Base-by-base conservation (phyloP, 2,888 invertebrate genomes). In the Archips crataeganus region DNA sequence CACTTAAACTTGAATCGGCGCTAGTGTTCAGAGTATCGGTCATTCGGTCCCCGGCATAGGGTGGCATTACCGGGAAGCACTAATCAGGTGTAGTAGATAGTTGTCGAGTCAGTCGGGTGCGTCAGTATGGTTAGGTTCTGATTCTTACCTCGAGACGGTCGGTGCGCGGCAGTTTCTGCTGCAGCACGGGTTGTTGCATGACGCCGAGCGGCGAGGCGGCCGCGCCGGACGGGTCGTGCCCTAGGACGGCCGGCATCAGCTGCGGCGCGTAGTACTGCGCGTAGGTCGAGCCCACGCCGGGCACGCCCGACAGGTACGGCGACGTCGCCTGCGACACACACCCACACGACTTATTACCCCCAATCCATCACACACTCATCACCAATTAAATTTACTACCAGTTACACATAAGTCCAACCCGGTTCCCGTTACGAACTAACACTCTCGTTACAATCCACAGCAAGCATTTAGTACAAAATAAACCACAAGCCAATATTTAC, bases 101-200 rank as follows among this genome's bases (percentile, higher is more conserved):
- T 74, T 74, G 23, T 54, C 54, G 6, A 54, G 54, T 54, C 54
- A 74, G 85, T 84, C 81, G 23, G 23, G 84, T 85, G 82, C 82
- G 87, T 57, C 85, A 84, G 84, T 87, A 86, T 83, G 72, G 85
- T 85, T 87, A 83, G 86, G 75, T 70, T 59, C 49, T 76, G 63
- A 74, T 74, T 77, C 97, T 96, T 96, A 98, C 99, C 98, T 99
- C 98, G 95, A 99, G 97, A 95, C 99, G 96, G 95, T 98, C 98
- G 91, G 98, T 97, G 94, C 98, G 97, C 85, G 98, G 98, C 96
- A 98, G 96, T 95, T 99, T 98, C 95, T 98, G 98, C 95, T 98
- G 94, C 97, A 97, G 91, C 97, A 98, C 95, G 95, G 97, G 92
- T 96, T 98, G 91, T 96, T 97, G 95, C 98, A 98, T 92, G 96